Percentiles rank a stretch among this genome's conserved stretches.
Evolutionary conservation across 2,797 vertebrate genomes (phyloP).

Genomic region (Pelodytes ibericus): DNA sequence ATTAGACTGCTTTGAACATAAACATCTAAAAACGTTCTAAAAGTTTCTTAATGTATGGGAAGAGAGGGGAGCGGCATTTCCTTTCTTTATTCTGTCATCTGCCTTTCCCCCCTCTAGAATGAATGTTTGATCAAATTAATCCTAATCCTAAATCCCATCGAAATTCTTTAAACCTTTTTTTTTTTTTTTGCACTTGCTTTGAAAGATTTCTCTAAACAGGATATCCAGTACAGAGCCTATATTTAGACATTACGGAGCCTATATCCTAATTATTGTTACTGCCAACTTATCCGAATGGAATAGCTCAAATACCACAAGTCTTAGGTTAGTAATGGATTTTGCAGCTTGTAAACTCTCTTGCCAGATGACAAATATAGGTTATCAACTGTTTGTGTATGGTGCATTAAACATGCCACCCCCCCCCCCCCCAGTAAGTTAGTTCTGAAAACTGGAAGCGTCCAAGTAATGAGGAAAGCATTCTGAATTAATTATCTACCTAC

Average conservation of each 20-base stretch:
- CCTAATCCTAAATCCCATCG: conserved; percentile 12
- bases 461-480: no score
- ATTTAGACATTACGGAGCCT: neutral
- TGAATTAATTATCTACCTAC: no score
- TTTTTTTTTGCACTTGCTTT: neutral
- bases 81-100: conserved; percentile 30
- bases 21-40: neutral
- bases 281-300: neutral
- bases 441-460: no score
- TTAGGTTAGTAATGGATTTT: no score
- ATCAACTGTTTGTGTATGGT: no score
- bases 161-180: neutral
- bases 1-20: neutral
- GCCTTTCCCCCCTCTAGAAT: neutral
- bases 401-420: no score
- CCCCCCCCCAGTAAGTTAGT: no score
- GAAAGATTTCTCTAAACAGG: neutral
- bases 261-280: neutral
- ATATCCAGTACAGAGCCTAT: neutral
- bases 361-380: no score
- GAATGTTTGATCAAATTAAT: conserved; percentile 10
- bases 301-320: neutral
- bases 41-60: conserved; percentile 14
- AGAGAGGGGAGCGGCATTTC: conserved; percentile 30
- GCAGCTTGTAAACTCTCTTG: no score